Base-by-base conservation (phyloP, 2,113 vertebrate species). In the Hemichromis elongatus region DNA sequence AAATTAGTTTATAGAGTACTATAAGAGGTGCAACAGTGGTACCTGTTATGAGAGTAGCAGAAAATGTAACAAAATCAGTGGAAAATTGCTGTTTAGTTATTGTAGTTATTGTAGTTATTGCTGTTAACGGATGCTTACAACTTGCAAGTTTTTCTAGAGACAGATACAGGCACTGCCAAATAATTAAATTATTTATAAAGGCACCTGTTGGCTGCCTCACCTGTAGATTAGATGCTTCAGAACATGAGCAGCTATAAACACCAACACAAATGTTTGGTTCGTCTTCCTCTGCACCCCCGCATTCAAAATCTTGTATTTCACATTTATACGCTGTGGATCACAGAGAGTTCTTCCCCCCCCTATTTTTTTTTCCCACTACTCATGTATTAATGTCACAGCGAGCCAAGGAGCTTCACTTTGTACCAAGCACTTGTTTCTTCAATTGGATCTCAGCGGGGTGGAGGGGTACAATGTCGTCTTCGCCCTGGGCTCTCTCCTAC, bases 391-490 rank as follows among this genome's bases (percentile, higher is more conserved):
- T 85, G 88, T 89, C 88, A 89, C 83, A 84, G 89, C 3, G 86
- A 91, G 88, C 73, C 9, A 40, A 83, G 77, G 68, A 85, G 87
- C 86, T 83, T 84, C 85, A 84, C 90, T 89, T 90, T 90, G 87
- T 89, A 86, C 79, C 37, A 18, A 92, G 56, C 75, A 91, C 92
- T 91, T 88, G 90, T 92, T 91, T 91, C 91, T 86, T 94, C 88
- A 92, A 90, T 92, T 90, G 87, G 87, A 92, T 91, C 92, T 87
- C 92, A 91, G 92, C 79, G 14, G 92, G 92, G 86, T 84, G 88
- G 85, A 83, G 85, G 88, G 79, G 47, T 81, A 88, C 79, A 80
- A 68, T 81, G 90, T 91, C 55, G 52, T 30, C 33, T 52, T 84
- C 26, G 91, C 90, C 78, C 40, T 63, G 3, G 89, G 90, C 90